Conservation (phyloP, 2,888 invertebrate genomes). For the Meloe dianella region DNA sequence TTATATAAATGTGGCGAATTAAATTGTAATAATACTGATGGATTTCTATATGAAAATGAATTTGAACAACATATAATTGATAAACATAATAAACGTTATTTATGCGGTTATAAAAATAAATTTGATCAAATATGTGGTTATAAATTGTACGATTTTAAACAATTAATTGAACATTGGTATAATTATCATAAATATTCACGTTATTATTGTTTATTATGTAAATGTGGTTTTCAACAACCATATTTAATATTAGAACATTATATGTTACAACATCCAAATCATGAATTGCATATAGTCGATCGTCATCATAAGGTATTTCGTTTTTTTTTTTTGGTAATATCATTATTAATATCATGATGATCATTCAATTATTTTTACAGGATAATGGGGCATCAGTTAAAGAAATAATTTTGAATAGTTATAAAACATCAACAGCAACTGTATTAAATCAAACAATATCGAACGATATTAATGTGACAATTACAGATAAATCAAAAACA, state of each 20-base stretch:
- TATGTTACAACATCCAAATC: constrained; percentile 59
- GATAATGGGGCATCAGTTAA: background rate
- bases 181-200: constrained; percentile 58
- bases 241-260: constrained; percentile 56
- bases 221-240: constrained; percentile 58
- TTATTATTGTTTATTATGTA: constrained; percentile 59
- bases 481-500: background rate
- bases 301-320: constrained; percentile 52
- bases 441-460: background rate
- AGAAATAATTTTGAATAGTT: background rate
- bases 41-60: constrained; percentile 42
- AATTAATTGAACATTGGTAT: constrained; percentile 61
- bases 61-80: constrained; percentile 52
- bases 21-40: constrained; percentile 38
- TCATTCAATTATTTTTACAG: background rate
- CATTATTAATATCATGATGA: background rate
- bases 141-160: constrained; percentile 37
- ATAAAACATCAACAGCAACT: background rate
- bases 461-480: background rate
- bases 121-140: too few relatives aligned
- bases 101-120: constrained; percentile 38
- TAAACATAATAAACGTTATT: constrained; percentile 44
- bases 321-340: background rate
- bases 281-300: constrained; percentile 60
- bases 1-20: constrained; percentile 44